These are phyloP conservation scores for Zoanthus sociatus DNA, from an alignment of 92 coral and sea anemone genomes.

Conservation along the genomic window DNA sequence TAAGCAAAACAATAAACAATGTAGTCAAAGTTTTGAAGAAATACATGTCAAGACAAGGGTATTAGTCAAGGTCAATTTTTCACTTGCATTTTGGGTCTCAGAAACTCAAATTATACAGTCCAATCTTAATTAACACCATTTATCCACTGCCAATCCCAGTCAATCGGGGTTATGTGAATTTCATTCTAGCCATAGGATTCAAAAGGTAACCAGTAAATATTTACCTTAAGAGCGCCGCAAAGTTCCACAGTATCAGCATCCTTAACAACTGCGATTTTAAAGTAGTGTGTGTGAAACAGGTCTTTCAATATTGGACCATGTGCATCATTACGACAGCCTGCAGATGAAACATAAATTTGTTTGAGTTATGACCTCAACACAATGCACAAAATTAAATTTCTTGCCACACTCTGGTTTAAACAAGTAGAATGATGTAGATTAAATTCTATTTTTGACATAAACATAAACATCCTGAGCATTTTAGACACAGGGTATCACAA, in stretches of 20 bases:
- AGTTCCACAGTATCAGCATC: slow-evolving; percentile 98
- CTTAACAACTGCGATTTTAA: slow-evolving; percentile 90
- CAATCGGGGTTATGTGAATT: no score
- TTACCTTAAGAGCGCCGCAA: slow-evolving; percentile 97
- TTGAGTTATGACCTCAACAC: background rate
- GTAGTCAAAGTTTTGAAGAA: no score
- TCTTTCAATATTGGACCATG: slow-evolving; percentile 89
- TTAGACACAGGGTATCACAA: no score
- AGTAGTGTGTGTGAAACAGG: slow-evolving; percentile 90
- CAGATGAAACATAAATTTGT: background rate
- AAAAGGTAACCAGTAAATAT: background rate
- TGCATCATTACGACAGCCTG: slow-evolving; percentile 88
- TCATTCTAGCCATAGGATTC: no score
- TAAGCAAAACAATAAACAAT: background rate
- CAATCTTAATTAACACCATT: no score
- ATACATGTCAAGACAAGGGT: no score
- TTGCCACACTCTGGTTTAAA: background rate
- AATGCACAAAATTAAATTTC: background rate
- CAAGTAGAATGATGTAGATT: background rate
- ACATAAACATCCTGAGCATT: no score
- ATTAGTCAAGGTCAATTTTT: no score
- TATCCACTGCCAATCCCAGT: no score
- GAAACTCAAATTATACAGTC: no score
- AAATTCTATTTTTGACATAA: no score
- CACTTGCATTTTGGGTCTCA: no score